These are phyloP conservation scores for Brachynemurus nebulosus DNA, from an alignment of 2,888 invertebrate species.

Conservation along the genomic window DNA sequence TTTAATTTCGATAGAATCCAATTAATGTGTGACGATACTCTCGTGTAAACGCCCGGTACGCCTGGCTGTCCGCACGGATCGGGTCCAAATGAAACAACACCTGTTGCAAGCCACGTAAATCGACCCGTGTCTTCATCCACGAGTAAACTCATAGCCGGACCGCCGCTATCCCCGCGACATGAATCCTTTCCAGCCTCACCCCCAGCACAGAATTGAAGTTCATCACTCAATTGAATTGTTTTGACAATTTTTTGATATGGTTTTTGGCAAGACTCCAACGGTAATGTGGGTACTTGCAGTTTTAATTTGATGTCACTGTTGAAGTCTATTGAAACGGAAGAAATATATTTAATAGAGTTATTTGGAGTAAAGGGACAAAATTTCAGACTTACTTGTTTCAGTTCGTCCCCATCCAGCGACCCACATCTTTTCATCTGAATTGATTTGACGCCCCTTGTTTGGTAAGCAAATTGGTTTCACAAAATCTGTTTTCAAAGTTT, in stretches of 20 bases:
- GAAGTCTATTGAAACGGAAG: slow-evolving; percentile 9
- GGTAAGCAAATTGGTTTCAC: slow-evolving; percentile 27
- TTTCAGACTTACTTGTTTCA: slow-evolving; percentile 2
- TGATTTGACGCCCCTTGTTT: slow-evolving; percentile 13
- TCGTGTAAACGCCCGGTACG: slow-evolving; percentile 48
- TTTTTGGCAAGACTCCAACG: slow-evolving; percentile 7
- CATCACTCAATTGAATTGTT: not conserved
- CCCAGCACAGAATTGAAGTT: slow-evolving; percentile 26
- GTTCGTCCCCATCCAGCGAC: slow-evolving; percentile 31
- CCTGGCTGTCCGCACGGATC: slow-evolving; percentile 37
- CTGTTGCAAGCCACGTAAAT: slow-evolving; percentile 34
- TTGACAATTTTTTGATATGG: not conserved
- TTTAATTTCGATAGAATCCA: slow-evolving; percentile 35
- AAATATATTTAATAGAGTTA: slow-evolving; percentile 2
- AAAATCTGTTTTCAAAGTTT: not conserved
- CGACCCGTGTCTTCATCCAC: not conserved
- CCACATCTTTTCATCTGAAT: slow-evolving; percentile 22
- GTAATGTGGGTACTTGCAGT: slow-evolving; percentile 13
- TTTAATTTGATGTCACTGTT: slow-evolving; percentile 13
- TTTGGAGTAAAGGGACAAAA: too few relatives aligned
- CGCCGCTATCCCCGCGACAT: slow-evolving; percentile 13
- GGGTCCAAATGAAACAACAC: slow-evolving; percentile 47
- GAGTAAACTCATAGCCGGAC: slow-evolving; percentile 9
- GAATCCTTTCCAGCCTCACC: slow-evolving; percentile 18
- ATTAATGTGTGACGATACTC: slow-evolving; percentile 38